These are phyloP conservation scores for Arctocebus calabarensis DNA, from an alignment of 2,797 vertebrate genomes.

Conservation along the genomic window DNA sequence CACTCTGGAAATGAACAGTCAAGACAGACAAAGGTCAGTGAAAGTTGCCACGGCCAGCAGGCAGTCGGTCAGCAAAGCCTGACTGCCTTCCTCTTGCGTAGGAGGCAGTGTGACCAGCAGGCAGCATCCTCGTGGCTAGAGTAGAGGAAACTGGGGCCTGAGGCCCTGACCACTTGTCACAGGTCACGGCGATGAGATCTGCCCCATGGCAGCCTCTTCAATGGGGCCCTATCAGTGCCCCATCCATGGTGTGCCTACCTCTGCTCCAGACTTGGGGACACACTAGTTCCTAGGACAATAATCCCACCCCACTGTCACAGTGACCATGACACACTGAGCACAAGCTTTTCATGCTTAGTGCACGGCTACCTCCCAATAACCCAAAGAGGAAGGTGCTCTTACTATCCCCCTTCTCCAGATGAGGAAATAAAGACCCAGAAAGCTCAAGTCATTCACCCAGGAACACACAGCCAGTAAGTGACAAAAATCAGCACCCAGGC, in stretches of 20 bases:
- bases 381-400: background rate
- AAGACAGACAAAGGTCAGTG: constrained; percentile 62
- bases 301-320: rapidly evolving
- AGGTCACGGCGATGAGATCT: background rate
- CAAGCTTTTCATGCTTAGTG: no score
- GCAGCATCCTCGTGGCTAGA: background rate
- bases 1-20: constrained; percentile 89
- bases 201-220: background rate
- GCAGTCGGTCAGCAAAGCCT: background rate
- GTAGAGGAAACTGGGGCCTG: background rate
- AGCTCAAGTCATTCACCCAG: background rate
- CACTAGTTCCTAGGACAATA: background rate
- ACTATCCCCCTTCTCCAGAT: background rate
- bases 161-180: background rate
- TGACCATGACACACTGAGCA: background rate
- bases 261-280: background rate
- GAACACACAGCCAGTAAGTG: background rate
- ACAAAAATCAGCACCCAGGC: background rate
- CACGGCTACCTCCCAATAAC: background rate
- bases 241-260: rapidly evolving
- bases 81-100: rapidly evolving
- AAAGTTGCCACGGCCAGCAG: rapidly evolving
- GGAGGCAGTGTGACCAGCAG: background rate
- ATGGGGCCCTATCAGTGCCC: rapidly evolving
- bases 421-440: background rate